Evolutionary conservation across 2,113 vertebrate genomes (phyloP), one percentile per base, ranked within the genome.

Genomic region (Clarias magur): DNA sequence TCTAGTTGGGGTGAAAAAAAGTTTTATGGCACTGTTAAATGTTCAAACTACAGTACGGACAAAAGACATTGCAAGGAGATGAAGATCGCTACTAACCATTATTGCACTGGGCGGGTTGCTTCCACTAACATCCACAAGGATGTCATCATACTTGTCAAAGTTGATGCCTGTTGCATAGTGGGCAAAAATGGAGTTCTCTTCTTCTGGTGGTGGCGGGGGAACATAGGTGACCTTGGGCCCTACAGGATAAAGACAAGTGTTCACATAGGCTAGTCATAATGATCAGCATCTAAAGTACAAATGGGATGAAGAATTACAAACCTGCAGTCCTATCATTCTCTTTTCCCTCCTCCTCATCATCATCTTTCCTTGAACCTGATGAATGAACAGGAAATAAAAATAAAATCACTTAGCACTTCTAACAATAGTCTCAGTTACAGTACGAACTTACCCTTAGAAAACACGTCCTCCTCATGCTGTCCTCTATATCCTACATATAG

Each of bases 71-170:
- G 27, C 2, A 19, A 3, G 7, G 7, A 48, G 38, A 60, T 13
- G 2, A 34, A 12, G 19, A 60, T 38, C 30, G 10, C 17, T 3
- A 87, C 90, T 90, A 30, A 99, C 98, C 96, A 94, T 76, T 87
- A 99, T 94, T 2, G 97, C 96, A 70, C 92, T 92, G 5, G 98
- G 97, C 30, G 95, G 92, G 88, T 97, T 95, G 88, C 88, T 85
- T 88, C 98, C 98, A 34, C 96, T 97, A 6, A 99, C 95, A 56
- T 98, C 93, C 0, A 99, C 97, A 65, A 93, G 0, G 1, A 96
- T 97, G 59, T 97, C 95, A 85, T 99, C 98, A 8, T 99, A 99
- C 92, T 99, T 99, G 86, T 97, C 93, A 89, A 99, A 99, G 93
- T 99, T 98, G 84, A 97, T 96, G 85, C 98, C 98, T 0, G 94